Base-by-base conservation (phyloP, 2,888 invertebrate genomes). In the Liopterus haemorrhoidalis region DNA sequence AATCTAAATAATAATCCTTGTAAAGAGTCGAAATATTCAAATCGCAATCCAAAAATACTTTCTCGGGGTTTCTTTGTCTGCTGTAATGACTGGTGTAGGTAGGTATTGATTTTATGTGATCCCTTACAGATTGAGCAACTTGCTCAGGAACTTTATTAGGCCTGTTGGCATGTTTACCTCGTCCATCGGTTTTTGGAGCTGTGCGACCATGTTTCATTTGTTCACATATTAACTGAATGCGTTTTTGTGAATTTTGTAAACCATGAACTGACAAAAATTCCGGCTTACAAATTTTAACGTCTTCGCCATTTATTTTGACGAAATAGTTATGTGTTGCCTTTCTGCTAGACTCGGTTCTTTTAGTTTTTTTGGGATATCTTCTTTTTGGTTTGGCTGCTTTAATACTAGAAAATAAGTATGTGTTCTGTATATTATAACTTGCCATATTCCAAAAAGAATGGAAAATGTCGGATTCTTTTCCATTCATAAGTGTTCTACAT, bases 51-150 rank as follows among this genome's bases (percentile, higher is more conserved):
- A 24, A 8, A 14, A 25, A 32, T 22, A 37, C 44, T 40, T 27
- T 44, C 12, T 37, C 35, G 3, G 49, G 45, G 40, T 54, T 51
- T 27, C 43, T 28, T 22, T 32, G 11, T 37, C 47, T 36, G 43
- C 45, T 50, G 40, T 52, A 47, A 25, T 54, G 50, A 24, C 48
- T 49, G 14, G 19, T 46, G 15, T 48, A 48, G 40, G 50, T 49
- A 35, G 44, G 49, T 25, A 54, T 52, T 4, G 38, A 28, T 12
- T 52, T 19, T 25, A 54, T 54, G 21, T 51, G 53, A n/a, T 30
- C 39, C 32, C 35, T 49, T 30, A 45, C 46, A 15, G 38, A 42
- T 37, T 52, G 25, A 21, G 39, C 12, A 32, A 37, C 35, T n/a
- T 25, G 22, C 20, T 45, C 49, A 30, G 20, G 16, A 24, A 44